Evolutionary conservation across 2,797 vertebrate genomes (phyloP), one percentile per base, ranked within the genome.

Genomic region (Notolabrus celidotus): DNA sequence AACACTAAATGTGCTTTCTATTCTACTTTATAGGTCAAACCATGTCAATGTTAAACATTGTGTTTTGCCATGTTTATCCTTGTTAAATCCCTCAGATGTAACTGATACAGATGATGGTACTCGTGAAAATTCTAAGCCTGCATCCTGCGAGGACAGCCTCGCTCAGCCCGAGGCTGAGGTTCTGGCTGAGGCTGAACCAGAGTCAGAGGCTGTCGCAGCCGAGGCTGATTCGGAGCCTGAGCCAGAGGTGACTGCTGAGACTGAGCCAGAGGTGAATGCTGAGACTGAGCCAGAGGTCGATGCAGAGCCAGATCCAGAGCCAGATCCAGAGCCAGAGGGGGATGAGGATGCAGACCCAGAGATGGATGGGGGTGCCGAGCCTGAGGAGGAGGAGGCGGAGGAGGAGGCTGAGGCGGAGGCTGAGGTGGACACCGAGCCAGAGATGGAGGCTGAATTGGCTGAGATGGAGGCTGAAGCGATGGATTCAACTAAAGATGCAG

Each of bases 1-100:
- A 96, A 97, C 96, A 93, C 92, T 93, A 87, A 93, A 98, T 95
- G 95, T 97, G 96, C 95, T 98, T 96, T 99, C 92, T 98, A 96
- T 98, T 94, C 90, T 94, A 92, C 92, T 93, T 94, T 97, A 64
- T 96, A 99, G 97, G 97, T 99, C 93, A 96, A 94, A 90, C 93
- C 95, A 91, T 97, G 95, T 97, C 91, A 85, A 96, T 99, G 96
- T 97, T 99, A 98, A 99, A 99, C 97, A 82, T 84, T 94, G 86
- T 94, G 79, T 92, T 89, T 97, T 99, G 97, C 98, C 96, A 94
- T 99, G 97, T 99, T 93, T 99, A 99, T 98, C 97, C 97, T 98
- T 96, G 95, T 99, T 98, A 96, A 98, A 98, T 98, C 97, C 97
- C 97, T 98, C 97, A 99, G 98, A 99, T 99, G 94, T 99, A 97